A percentile compares a stretch with the other conserved stretches of the same genome.
These are phyloP conservation scores for Drosophila pseudotakahashii DNA, from an alignment of 2,888 invertebrate genomes.

Conservation along the genomic window DNA sequence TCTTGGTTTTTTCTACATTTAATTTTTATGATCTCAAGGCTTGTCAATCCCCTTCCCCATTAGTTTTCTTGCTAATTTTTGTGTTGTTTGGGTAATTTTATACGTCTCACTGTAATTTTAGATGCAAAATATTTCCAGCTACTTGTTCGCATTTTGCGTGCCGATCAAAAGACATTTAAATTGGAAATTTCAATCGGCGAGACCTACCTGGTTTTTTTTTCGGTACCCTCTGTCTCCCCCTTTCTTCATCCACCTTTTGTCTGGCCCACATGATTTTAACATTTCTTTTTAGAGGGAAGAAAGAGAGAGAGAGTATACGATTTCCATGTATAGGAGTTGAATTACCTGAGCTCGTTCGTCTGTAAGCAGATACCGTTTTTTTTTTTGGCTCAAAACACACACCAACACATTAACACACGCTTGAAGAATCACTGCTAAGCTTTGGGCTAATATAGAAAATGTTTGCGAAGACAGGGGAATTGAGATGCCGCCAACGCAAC, in stretches of 20 bases:
- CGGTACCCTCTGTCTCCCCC: slow-evolving; percentile 12
- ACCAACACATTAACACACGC: slow-evolving; percentile 30
- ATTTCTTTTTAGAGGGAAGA: slow-evolving; percentile 15
- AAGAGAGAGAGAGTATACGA: slow-evolving; percentile 55
- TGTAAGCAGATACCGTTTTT: slow-evolving; percentile 78
- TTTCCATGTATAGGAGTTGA: slow-evolving; percentile 75
- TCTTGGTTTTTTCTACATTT: not conserved
- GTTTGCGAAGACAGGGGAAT: slow-evolving; percentile 9
- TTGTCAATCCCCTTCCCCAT: not conserved
- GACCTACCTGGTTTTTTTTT: slow-evolving; percentile 61
- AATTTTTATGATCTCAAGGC: not conserved
- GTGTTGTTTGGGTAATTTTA: slow-evolving; percentile 59
- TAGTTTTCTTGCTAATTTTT: slow-evolving; percentile 21
- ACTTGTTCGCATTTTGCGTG: slow-evolving; percentile 49
- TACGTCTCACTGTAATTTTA: slow-evolving; percentile 65
- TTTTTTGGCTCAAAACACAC: slow-evolving; percentile 26
- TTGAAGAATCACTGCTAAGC: slow-evolving; percentile 35
- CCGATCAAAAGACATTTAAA: slow-evolving; percentile 60
- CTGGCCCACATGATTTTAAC: slow-evolving; percentile 37
- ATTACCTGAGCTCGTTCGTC: slow-evolving; percentile 67
- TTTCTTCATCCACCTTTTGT: slow-evolving; percentile 21
- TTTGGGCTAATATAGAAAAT: slow-evolving; percentile 25
- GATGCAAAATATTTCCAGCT: slow-evolving; percentile 52
- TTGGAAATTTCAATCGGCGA: slow-evolving; percentile 54
- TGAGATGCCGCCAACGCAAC: slow-evolving; percentile 41